Evolutionary conservation across 2,888 invertebrate genomes (phyloP), one percentile per base, ranked within the genome.

Genomic region (Heteropelma amictum): DNA sequence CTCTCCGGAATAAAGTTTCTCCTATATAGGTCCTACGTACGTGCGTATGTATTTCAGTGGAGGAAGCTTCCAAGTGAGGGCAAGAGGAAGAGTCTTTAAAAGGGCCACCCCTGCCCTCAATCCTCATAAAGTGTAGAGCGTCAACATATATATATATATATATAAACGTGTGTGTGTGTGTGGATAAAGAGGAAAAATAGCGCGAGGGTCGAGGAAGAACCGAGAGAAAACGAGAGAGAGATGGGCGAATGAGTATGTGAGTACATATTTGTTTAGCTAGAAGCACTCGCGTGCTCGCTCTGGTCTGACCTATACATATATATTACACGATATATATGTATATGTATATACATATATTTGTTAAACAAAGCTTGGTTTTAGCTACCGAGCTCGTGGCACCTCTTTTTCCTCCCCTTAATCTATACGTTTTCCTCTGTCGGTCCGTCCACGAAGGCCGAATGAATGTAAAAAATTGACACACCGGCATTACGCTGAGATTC

Each of bases 231-330:
- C n/a, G n/a, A n/a, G n/a, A n/a, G n/a, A n/a, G n/a, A 86, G 87
- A 88, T 87, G 86, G 85, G 86, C 85, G 87, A 88, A 88, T 86
- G 87, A 88, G 87, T 86, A 86, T 85, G 88, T 85, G 87, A 87
- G 87, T 84, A 88, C 88, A 88, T 88, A 88, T 88, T 88, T 88
- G 87, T 87, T 88, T 86, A 87, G 87, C 84, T 87, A 86, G 88
- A 88, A 88, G 87, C 88, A 85, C 85, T 88, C 82, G 83, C 82
- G 81, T 82, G 75, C 82, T 83, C 79, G 64, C 78, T 80, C 70
- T 80, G 80, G 75, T 78, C 65, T 80, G 72, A 76, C 78, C 76
- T 60, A 77, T 28, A 51, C 14, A 35, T 21, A 35, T 23, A 53
- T 14, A n/a, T 12, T 40, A n/a, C 26, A 12, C 14, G 0, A 3